Evolutionary conservation across 1,140 invertebrate genomes (phyloP).

Genomic region (Conopomorpha cramerella): DNA sequence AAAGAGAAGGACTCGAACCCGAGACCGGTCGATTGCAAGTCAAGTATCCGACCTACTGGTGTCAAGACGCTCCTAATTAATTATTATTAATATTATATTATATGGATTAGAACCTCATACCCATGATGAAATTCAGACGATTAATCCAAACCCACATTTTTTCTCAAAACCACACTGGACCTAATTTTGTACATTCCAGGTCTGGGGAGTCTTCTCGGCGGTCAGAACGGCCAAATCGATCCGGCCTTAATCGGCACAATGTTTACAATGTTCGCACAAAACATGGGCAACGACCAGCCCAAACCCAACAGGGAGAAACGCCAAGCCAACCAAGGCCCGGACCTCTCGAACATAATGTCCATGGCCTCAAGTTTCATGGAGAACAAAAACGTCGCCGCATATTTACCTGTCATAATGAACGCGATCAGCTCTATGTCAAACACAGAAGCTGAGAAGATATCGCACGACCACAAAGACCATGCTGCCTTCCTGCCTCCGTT

Average conservation of each 20-base stretch:
- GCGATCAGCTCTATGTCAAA: slow-evolving; percentile 59
- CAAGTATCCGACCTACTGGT: no score
- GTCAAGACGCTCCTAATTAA: no score
- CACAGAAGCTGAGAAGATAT: slow-evolving; percentile 55
- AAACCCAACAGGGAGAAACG: slow-evolving; percentile 19
- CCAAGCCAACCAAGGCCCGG: slow-evolving; percentile 27
- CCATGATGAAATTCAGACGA: no score
- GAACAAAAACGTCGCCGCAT: slow-evolving; percentile 63
- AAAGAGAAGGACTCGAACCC: no score
- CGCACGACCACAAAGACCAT: slow-evolving; percentile 72
- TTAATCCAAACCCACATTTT: no score
- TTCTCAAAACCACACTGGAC: no score
- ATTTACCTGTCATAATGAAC: slow-evolving; percentile 69
- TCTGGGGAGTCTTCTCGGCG: slow-evolving; percentile 55
- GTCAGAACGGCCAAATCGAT: slow-evolving; percentile 60
- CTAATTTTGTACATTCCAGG: slow-evolving; percentile 22
- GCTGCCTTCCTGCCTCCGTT: slow-evolving; percentile 74
- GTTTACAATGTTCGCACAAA: slow-evolving; percentile 55
- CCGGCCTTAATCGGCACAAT: slow-evolving; percentile 59
- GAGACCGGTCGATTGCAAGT: no score
- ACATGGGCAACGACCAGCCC: slow-evolving; percentile 21
- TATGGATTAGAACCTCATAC: no score
- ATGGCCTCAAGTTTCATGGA: slow-evolving; percentile 66
- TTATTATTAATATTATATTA: no score
- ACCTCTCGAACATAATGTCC: slow-evolving; percentile 63